Evolutionary conservation across 2,888 invertebrate species (phyloP).

Genomic region (Drosophila formosana): DNA sequence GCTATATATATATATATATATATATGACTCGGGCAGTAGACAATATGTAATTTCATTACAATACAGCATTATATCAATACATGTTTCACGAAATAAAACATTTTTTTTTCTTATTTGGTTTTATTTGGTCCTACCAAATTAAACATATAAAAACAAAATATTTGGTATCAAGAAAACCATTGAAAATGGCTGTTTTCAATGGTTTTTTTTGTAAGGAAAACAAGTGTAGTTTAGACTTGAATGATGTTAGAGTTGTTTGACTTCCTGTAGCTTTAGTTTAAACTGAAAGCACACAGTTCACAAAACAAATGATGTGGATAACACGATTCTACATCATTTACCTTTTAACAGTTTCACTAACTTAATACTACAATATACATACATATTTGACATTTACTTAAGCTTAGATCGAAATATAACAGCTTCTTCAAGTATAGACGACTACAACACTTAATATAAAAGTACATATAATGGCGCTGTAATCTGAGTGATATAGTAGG

Average conservation of each 20-base stretch:
- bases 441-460: slow-evolving; percentile 18
- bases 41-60: too few relatives aligned
- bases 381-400: slow-evolving; percentile 28
- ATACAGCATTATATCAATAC: too few relatives aligned
- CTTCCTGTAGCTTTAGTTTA: too few relatives aligned
- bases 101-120: slow-evolving; percentile 16
- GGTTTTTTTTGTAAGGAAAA: slow-evolving; percentile 45
- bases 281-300: too few relatives aligned
- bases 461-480: neutral
- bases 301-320: slow-evolving; percentile 46
- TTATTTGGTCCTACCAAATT: slow-evolving; percentile 61
- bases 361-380: slow-evolving; percentile 44
- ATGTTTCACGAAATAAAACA: slow-evolving; percentile 5
- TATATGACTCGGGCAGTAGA: too few relatives aligned
- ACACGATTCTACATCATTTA: slow-evolving; percentile 8
- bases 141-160: slow-evolving; percentile 41
- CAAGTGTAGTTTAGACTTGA: slow-evolving; percentile 20
- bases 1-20: too few relatives aligned
- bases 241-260: slow-evolving; percentile 41
- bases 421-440: slow-evolving; percentile 8
- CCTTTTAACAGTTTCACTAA: slow-evolving; percentile 66
- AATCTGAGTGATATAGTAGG: neutral
- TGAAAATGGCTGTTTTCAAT: slow-evolving; percentile 79
- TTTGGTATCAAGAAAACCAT: slow-evolving; percentile 44
- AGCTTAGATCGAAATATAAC: slow-evolving; percentile 5